Conservation (phyloP, 2,888 invertebrate species). For the Stenotaenia linearis region DNA sequence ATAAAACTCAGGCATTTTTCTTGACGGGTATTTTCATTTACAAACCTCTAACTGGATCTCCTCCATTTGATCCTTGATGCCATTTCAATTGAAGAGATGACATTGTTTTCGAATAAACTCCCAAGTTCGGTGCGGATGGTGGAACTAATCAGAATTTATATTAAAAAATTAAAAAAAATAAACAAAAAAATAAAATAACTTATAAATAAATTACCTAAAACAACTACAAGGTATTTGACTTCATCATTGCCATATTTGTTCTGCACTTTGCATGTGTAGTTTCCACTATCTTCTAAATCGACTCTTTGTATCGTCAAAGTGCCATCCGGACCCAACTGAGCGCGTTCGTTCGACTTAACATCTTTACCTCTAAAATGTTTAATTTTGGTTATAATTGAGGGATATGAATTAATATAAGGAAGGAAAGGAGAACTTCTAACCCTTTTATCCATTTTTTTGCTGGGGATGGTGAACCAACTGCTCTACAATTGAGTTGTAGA, state of each 20-base stretch:
- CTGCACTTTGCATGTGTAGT: slow-evolving; percentile 12
- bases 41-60: slow-evolving; percentile 35
- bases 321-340: not conserved
- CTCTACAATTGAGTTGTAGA: slow-evolving; percentile 35
- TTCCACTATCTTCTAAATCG: slow-evolving; percentile 3
- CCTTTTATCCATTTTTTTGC: slow-evolving; percentile 38
- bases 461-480: slow-evolving; percentile 39
- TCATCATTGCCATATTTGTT: slow-evolving; percentile 27
- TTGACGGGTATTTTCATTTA: not conserved
- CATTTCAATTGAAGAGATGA: slow-evolving; percentile 35
- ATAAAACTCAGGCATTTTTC: not conserved
- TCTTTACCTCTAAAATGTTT: not conserved
- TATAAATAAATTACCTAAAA: no score
- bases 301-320: slow-evolving; percentile 18
- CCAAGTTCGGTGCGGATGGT: slow-evolving; percentile 12
- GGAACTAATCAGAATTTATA: no score
- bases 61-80: slow-evolving; percentile 32
- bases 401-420: no score
- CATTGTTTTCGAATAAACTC: slow-evolving; percentile 29
- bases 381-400: not conserved
- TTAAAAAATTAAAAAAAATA: no score
- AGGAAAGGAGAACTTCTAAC: no score
- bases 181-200: no score
- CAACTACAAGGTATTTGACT: slow-evolving; percentile 24
- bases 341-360: not conserved